Base-by-base conservation (phyloP, 2,797 vertebrate genomes). In the Acanthurus lineatus region DNA sequence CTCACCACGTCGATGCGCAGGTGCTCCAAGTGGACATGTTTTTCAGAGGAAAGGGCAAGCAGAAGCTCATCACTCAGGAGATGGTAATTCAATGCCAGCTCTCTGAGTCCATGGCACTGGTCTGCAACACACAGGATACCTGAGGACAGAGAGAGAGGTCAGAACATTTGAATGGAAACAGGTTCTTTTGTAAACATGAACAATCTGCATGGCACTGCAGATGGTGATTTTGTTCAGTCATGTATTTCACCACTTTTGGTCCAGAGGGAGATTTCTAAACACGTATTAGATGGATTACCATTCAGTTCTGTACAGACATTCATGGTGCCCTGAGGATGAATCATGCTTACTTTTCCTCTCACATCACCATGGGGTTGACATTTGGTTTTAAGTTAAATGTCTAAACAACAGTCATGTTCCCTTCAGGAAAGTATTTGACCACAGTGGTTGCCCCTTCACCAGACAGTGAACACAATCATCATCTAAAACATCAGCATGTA, bases 41-140 rank as follows among this genome's bases (percentile, higher is more conserved):
- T 98, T 89, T 99, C 97, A 11, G 97, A 97, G 67, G 98, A 99
- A 73, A 99, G 87, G n/a, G 97, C 97, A 0, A 99, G 94, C 22
- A 99, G 95, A 6, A 99, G 95, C 81, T 98, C 97, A 0, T 98
- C 97, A 0, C 97, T 99, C 89, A 98, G 84, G 82, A 99, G 94
- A 76, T 98, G 97, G 86, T 98, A 99, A 93, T 99, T 99, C 79
- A 99, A 82, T 0, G 97, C 97, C 93, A 99, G 48, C 87, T 99
- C 97, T 6, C 97, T 96, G 87, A 99, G 93, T 44, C 97, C 97
- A 0, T 99, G 97, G 81, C 98, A 99, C 83, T 99, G 97, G 89
- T 99, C 97, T 28, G 97, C 97, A 69, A 99, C 97, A 69, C 97
- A 98, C 57, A 99, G 95, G 89, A 99, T 97, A 58, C 97, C 98